Evolutionary conservation across 2,797 vertebrate genomes (phyloP).

Genomic region (Tokudaia muenninki): DNA sequence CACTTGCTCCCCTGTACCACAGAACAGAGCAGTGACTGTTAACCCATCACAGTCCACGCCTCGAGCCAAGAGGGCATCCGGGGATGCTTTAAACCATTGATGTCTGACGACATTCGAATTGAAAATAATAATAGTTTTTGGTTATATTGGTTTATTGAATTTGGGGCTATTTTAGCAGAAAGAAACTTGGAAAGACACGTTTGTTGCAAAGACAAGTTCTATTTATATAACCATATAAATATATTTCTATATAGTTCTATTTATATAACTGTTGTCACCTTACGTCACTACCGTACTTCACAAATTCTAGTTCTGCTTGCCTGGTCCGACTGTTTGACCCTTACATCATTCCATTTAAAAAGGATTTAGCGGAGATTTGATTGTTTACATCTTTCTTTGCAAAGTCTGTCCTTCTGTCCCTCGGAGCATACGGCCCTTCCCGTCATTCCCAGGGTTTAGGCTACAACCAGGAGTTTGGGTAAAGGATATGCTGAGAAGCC

Average conservation of each 20-base stretch:
- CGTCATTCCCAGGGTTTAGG: constrained; percentile 64
- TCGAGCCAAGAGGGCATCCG: constrained; percentile 40
- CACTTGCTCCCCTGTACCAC: background rate
- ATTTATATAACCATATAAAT: background rate
- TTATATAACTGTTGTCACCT: background rate
- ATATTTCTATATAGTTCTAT: too few species aligned
- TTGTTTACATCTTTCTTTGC: constrained; percentile 57
- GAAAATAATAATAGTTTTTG: constrained; percentile 63
- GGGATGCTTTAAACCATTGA: constrained; percentile 43
- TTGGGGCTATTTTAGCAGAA: constrained; percentile 55
- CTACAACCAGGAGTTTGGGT: constrained; percentile 3
- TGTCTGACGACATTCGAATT: constrained; percentile 54
- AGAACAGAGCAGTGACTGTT: background rate
- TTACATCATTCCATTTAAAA: constrained; percentile 60
- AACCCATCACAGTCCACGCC: constrained; percentile 16
- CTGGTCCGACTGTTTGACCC: constrained; percentile 41
- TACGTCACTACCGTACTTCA: background rate
- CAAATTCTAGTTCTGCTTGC: constrained; percentile 57
- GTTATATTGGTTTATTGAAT: constrained; percentile 63
- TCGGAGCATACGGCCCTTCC: constrained; percentile 65
- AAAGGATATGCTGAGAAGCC: constrained; percentile 44
- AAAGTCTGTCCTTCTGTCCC: constrained; percentile 58
- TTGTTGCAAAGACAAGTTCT: constrained; percentile 69
- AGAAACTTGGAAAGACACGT: constrained; percentile 41
- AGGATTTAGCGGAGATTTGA: constrained; percentile 34